Evolutionary conservation across 2,113 vertebrate species (phyloP).

Genomic region (Carassius carassius): DNA sequence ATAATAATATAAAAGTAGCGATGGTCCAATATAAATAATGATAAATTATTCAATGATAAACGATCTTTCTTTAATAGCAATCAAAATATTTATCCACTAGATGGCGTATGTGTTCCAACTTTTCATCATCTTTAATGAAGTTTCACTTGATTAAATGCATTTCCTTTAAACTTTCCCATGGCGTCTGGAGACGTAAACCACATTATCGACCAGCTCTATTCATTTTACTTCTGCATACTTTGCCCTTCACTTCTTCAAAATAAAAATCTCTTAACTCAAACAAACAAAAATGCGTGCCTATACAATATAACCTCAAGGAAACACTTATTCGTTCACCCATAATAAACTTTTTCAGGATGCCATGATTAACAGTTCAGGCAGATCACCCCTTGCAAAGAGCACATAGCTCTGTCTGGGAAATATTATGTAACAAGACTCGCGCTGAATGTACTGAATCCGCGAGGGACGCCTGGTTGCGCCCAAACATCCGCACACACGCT

Average conservation of each 20-base stretch:
- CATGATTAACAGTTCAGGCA: background rate
- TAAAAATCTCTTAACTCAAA: background rate
- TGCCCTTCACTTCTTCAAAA: background rate
- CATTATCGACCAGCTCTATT: background rate
- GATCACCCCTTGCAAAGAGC: background rate
- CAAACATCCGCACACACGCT: constrained; percentile 30
- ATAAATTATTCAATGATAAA: background rate
- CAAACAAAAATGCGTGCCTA: too few relatives aligned
- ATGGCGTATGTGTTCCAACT: constrained; percentile 4
- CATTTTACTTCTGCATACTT: background rate
- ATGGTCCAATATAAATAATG: background rate
- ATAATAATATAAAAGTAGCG: background rate
- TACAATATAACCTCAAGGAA: background rate
- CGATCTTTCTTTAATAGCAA: background rate
- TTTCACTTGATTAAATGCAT: too few relatives aligned
- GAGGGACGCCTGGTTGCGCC: constrained; percentile 34
- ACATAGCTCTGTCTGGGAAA: background rate
- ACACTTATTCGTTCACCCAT: background rate
- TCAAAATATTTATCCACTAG: background rate
- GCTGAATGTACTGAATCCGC: constrained; percentile 56
- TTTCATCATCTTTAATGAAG: background rate
- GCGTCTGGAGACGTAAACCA: too few relatives aligned
- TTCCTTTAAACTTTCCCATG: too few relatives aligned
- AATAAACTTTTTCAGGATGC: background rate
- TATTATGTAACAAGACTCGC: constrained; percentile 49